A percentile compares a stretch with the other conserved stretches of the same genome.
Evolutionary conservation across 2,113 vertebrate genomes (phyloP).

Genomic region (Ciconia boyciana): DNA sequence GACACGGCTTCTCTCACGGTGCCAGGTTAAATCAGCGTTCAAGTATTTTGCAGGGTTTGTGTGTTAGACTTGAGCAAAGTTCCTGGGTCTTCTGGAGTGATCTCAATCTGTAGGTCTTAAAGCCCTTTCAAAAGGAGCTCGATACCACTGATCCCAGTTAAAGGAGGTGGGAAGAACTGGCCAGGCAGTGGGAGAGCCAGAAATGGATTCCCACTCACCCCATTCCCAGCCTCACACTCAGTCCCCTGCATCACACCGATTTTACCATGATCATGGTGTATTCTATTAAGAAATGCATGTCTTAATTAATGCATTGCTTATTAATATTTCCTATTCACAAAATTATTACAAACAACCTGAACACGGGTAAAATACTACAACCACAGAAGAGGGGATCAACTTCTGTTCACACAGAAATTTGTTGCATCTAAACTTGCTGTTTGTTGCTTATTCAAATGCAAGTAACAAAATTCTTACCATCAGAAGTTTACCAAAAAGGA

Average conservation of each 20-base stretch:
- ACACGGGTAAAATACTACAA: not conserved
- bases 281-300: not conserved
- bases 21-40: constrained; percentile 48
- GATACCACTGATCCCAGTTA: not conserved
- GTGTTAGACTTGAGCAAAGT: not conserved
- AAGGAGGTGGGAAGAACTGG: not conserved
- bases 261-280: not conserved
- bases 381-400: not conserved
- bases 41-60: not conserved
- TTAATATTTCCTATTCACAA: not conserved
- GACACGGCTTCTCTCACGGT: not conserved
- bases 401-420: not conserved
- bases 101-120: not conserved
- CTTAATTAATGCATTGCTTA: not conserved
- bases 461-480: not conserved
- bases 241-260: accelerated
- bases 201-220: not conserved
- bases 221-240: not conserved
- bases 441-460: not conserved
- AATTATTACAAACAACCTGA: not conserved
- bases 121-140: not conserved
- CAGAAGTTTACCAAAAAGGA: constrained; percentile 37
- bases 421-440: not conserved
- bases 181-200: not conserved
- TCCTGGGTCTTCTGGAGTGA: not conserved